Percentiles rank a stretch among this genome's conserved stretches.
These are phyloP conservation scores for Pao palembangensis DNA, from an alignment of 2,113 vertebrate species.

Conservation along the genomic window DNA sequence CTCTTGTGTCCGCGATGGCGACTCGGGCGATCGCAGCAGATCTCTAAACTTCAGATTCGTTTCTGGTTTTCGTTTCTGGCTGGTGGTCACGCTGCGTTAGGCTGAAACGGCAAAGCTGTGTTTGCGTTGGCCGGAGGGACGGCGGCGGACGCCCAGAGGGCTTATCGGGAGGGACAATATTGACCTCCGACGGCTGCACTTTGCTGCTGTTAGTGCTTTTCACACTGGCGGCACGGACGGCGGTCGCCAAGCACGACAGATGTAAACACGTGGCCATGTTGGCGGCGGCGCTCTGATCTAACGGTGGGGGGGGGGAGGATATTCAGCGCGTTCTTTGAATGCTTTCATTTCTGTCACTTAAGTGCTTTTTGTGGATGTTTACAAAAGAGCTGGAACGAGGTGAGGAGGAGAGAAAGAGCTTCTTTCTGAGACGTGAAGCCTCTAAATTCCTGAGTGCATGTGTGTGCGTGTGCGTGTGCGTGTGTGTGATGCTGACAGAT, in stretches of 20 bases:
- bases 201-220: conserved; percentile 61
- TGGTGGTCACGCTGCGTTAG: conserved; percentile 47
- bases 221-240: conserved; percentile 46
- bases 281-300: conserved; percentile 34
- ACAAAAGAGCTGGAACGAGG: conserved; percentile 16
- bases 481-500: not conserved
- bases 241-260: conserved; percentile 38
- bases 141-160: conserved; percentile 43
- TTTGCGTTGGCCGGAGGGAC: conserved; percentile 50
- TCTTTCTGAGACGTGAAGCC: conserved; percentile 13
- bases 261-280: conserved; percentile 40
- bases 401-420: conserved; percentile 14
- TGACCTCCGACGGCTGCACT: conserved; percentile 60
- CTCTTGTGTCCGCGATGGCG: conserved; percentile 2
- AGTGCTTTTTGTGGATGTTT: conserved; percentile 18
- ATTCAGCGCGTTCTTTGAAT: conserved; percentile 32
- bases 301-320: conserved; percentile 9
- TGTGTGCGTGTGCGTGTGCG: conserved; percentile 4
- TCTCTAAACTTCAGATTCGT: conserved; percentile 15
- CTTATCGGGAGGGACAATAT: conserved; percentile 60
- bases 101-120: conserved; percentile 51
- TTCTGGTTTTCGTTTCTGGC: conserved; percentile 18
- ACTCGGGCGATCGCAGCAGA: not conserved
- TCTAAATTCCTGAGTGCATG: conserved; percentile 10
- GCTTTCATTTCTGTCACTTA: conserved; percentile 17